A percentile compares a stretch with the other conserved stretches of the same genome.
phyloP scores from a whole-genome alignment of 30 jellyfish, hydroid and myxozoan genomes.

The Turritopsis rubra region DNA sequence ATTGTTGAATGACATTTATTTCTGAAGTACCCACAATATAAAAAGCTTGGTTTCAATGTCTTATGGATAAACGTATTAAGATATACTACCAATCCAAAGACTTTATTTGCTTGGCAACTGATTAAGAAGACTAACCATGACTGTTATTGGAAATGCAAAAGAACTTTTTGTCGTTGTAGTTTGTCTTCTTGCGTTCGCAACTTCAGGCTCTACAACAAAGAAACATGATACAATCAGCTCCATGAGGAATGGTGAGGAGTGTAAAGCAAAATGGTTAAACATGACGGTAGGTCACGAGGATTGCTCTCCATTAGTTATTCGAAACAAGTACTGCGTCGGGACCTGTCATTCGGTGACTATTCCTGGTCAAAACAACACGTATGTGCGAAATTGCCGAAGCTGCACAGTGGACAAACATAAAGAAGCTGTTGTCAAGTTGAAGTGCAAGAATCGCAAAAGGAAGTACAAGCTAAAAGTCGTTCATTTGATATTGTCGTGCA shows the following conservation, averaged over 20 bases:
- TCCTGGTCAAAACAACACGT: background rate
- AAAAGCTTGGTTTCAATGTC: background rate
- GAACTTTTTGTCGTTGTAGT: background rate
- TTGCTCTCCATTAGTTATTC: background rate
- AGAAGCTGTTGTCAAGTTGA: background rate
- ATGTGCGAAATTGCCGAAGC: background rate
- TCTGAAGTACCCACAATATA: background rate
- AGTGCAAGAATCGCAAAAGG: background rate
- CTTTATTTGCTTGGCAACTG: too few species aligned
- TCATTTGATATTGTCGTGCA: background rate
- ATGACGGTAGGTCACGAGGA: background rate
- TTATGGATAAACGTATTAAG: background rate
- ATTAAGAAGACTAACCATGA: too few species aligned
- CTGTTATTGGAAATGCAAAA: too few species aligned
- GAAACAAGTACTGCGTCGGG: background rate
- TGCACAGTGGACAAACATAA: background rate
- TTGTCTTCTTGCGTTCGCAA: background rate
- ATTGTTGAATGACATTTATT: background rate
- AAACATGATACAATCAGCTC: background rate
- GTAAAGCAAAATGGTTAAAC: background rate
- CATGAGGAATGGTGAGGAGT: background rate
- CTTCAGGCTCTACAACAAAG: background rate
- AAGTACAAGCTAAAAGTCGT: background rate
- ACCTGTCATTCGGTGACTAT: background rate
- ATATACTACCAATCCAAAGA: background rate